A percentile compares a stretch with the other conserved stretches of the same genome.
Conservation (phyloP, 2,888 invertebrate species). For the Ophonus ardosiacus region DNA sequence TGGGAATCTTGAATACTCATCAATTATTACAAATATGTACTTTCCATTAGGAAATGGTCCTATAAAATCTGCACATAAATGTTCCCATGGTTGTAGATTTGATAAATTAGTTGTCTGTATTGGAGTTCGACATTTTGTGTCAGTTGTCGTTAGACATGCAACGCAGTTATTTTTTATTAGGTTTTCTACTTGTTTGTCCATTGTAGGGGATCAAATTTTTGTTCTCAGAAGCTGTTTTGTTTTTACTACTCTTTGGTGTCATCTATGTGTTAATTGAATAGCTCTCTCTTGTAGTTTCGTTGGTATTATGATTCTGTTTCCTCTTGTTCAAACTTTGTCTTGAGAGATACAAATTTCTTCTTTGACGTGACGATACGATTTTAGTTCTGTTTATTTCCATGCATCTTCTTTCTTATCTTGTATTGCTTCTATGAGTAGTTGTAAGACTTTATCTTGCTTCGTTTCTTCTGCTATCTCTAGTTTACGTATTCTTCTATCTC, state of each 20-base stretch:
- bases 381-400: not conserved
- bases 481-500: not conserved
- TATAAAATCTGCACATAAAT: conserved; percentile 15
- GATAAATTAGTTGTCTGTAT: not conserved
- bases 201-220: not conserved
- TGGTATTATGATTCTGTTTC: not conserved
- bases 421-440: not conserved
- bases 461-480: not conserved
- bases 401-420: not conserved
- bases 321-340: not conserved
- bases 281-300: not conserved
- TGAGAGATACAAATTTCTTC: not conserved
- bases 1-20: conserved; percentile 46
- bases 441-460: not conserved
- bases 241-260: not conserved
- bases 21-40: conserved; percentile 30
- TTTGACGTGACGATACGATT: not conserved
- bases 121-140: not conserved
- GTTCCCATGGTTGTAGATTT: not conserved
- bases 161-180: not conserved
- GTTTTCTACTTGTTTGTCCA: not conserved
- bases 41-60: conserved; percentile 52
- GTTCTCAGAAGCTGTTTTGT: not conserved
- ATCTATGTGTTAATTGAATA: not conserved
- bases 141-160: not conserved